phyloP scores from a whole-genome alignment of 2,113 vertebrate species.

The Dromaius novaehollandiae region DNA sequence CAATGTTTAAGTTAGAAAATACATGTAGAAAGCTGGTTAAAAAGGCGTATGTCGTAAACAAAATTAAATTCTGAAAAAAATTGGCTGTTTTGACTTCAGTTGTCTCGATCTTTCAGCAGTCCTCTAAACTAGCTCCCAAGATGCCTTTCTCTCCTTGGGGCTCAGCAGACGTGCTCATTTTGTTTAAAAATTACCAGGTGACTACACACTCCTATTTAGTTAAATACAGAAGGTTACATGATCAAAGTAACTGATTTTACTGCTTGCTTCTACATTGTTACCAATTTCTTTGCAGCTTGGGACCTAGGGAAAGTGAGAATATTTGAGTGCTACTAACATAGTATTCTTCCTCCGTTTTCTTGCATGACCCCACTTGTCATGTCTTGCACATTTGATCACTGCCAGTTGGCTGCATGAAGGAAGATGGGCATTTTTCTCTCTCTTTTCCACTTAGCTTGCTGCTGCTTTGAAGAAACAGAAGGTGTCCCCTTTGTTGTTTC shows the following conservation, averaged over 20 bases:
- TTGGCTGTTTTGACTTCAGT: background rate
- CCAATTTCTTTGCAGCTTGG: background rate
- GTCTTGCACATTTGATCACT: background rate
- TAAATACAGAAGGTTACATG: background rate
- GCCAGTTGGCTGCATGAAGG: background rate
- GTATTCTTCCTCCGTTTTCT: background rate
- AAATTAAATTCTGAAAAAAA: background rate
- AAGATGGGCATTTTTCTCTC: background rate
- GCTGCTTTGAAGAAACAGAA: background rate
- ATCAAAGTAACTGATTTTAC: background rate
- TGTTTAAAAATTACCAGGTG: background rate
- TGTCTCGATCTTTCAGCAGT: background rate
- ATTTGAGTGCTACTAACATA: background rate
- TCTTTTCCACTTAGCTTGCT: background rate
- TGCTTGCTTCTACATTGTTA: background rate
- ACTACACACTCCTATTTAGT: background rate
- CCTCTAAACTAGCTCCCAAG: background rate
- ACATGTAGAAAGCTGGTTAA: background rate
- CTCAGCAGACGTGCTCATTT: background rate
- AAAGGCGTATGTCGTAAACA: background rate
- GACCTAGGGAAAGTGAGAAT: background rate
- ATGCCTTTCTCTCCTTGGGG: background rate
- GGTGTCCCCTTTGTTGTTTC: background rate
- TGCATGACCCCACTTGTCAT: background rate
- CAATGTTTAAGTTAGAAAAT: background rate